These are phyloP conservation scores for Eubasilissa splendida DNA, from an alignment of 2,888 invertebrate genomes.

Conservation along the genomic window DNA sequence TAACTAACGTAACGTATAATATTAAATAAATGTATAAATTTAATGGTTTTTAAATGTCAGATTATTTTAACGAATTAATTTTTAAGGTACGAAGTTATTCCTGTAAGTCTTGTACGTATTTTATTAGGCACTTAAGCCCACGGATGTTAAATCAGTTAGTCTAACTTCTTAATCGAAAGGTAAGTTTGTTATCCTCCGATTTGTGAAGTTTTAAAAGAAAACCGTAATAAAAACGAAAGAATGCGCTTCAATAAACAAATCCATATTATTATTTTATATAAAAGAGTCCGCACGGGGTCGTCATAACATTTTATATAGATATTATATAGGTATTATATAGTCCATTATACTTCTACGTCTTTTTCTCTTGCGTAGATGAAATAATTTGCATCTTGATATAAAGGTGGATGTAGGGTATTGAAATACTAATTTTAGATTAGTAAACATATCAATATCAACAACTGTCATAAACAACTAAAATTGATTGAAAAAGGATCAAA, in stretches of 20 bases:
- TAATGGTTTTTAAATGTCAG: neutral
- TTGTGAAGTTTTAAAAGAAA: conserved; percentile 31
- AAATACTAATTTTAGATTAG: too few species aligned
- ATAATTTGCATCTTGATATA: too few species aligned
- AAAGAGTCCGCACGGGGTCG: neutral
- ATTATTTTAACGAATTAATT: neutral
- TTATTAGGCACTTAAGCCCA: conserved; percentile 49
- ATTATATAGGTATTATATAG: too few species aligned
- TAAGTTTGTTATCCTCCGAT: conserved; percentile 19
- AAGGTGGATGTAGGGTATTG: too few species aligned
- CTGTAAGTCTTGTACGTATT: conserved; percentile 11
- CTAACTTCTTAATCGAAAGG: conserved; percentile 37
- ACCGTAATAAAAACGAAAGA: conserved; percentile 35
- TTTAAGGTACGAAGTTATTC: neutral
- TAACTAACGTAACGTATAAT: too few species aligned
- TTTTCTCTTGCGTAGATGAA: too few species aligned
- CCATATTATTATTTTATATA: conserved; percentile 6
- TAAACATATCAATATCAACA: too few species aligned
- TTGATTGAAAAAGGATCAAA: too few species aligned
- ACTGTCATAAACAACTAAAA: too few species aligned
- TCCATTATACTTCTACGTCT: too few species aligned
- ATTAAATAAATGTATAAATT: too few species aligned
- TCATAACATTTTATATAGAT: neutral
- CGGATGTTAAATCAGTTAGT: conserved; percentile 48
- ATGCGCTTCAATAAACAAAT: conserved; percentile 23